Conservation (phyloP, 2,113 vertebrate species). For the Ardeotis arabs region DNA sequence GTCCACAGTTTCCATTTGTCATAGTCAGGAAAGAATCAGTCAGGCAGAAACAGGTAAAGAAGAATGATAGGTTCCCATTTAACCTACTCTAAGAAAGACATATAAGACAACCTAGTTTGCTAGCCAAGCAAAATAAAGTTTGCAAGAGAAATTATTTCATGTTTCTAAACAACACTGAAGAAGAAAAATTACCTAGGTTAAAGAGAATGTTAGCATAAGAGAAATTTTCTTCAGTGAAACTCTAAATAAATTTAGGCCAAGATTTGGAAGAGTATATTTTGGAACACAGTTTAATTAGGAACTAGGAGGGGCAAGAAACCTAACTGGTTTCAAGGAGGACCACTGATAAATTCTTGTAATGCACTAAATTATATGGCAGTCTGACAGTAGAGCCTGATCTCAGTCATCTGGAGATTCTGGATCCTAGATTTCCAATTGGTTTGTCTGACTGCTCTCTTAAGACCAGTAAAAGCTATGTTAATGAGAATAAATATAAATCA, state of each 20-base stretch:
- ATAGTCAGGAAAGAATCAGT: not conserved
- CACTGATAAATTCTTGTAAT: not conserved
- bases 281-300: not conserved
- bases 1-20: not conserved
- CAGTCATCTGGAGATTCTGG: not conserved
- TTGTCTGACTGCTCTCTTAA: not conserved
- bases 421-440: not conserved
- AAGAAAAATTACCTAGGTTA: not conserved
- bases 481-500: not conserved
- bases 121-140: not conserved
- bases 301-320: not conserved
- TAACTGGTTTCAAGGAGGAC: not conserved
- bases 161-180: not conserved
- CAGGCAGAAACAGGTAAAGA: not conserved
- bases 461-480: not conserved
- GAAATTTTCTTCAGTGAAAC: not conserved
- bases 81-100: not conserved
- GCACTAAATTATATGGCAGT: not conserved
- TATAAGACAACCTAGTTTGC: not conserved
- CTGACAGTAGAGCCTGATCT: not conserved
- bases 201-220: not conserved
- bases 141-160: not conserved
- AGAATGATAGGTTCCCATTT: not conserved
- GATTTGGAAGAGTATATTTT: not conserved
- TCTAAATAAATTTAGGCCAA: not conserved